Evolutionary conservation across 2,797 vertebrate species (phyloP).

Genomic region (Enteromius thamalakanensis): DNA sequence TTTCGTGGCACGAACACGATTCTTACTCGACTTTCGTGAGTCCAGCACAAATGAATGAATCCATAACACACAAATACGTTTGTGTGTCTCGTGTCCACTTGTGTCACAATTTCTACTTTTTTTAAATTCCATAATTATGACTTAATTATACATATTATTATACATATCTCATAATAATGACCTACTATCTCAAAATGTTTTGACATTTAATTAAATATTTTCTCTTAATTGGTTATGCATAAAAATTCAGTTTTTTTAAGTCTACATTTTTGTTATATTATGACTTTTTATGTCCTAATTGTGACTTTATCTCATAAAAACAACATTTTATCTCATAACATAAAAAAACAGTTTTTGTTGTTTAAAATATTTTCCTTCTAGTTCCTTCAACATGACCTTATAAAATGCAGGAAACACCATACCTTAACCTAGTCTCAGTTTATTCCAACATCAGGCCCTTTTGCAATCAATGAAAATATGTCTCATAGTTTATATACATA

Average conservation of each 20-base stretch:
- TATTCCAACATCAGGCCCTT: not conserved
- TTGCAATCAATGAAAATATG: not conserved
- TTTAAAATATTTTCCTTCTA: no score
- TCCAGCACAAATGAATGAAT: no score
- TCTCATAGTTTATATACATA: not conserved
- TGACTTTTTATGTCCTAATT: not conserved
- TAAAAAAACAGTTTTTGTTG: no score
- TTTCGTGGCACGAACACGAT: no score
- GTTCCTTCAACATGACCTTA: no score
- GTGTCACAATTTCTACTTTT: no score
- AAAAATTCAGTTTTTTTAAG: not conserved
- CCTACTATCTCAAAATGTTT: not conserved
- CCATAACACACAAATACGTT: no score
- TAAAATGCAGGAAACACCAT: conserved; percentile 8
- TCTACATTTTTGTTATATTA: no score
- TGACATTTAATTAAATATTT: not conserved
- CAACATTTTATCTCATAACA: no score
- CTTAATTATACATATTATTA: not conserved
- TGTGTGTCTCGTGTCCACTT: no score
- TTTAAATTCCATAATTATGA: not conserved
- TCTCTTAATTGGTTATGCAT: not conserved
- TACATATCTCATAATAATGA: not conserved
- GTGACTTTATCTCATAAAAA: not conserved
- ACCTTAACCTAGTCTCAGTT: not conserved
- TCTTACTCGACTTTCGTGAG: no score